phyloP scores from a whole-genome alignment of 37 sponge, comb jelly and placozoan genomes.

The Ephydatia muelleri region DNA sequence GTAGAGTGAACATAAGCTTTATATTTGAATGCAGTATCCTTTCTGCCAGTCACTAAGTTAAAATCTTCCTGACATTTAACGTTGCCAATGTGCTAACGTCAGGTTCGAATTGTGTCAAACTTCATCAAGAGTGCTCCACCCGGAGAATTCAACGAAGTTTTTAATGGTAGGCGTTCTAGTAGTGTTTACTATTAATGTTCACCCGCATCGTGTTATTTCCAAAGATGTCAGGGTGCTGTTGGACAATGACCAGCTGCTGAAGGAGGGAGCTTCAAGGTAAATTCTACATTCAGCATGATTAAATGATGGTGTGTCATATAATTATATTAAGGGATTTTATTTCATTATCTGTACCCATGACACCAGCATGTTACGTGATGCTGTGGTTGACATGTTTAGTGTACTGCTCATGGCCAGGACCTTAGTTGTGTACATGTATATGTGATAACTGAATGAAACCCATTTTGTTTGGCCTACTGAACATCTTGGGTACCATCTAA shows the following conservation, averaged over 20 bases:
- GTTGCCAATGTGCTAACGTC: no score
- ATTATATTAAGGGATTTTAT: no score
- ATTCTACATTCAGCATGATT: neutral
- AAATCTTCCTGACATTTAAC: no score
- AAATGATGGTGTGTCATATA: no score
- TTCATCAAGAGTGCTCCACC: conserved; percentile 94
- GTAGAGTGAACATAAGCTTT: neutral
- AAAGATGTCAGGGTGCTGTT: conserved; percentile 91
- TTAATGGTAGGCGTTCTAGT: conserved; percentile 67
- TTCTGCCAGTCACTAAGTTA: no score
- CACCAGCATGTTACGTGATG: no score
- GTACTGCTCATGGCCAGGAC: neutral
- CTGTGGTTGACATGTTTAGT: no score
- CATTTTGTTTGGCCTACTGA: no score
- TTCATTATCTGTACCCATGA: no score
- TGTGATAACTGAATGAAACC: neutral
- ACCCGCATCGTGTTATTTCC: neutral
- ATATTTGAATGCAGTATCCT: neutral
- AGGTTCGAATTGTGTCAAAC: conserved; percentile 84
- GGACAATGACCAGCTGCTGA: conserved; percentile 85
- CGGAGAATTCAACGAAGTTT: conserved; percentile 98
- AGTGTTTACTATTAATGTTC: neutral
- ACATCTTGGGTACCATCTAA: no score
- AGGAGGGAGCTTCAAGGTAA: conserved; percentile 77
- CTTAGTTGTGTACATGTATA: neutral